Conservation (phyloP, 2,888 invertebrate genomes). For the Nomada lathburiana region DNA sequence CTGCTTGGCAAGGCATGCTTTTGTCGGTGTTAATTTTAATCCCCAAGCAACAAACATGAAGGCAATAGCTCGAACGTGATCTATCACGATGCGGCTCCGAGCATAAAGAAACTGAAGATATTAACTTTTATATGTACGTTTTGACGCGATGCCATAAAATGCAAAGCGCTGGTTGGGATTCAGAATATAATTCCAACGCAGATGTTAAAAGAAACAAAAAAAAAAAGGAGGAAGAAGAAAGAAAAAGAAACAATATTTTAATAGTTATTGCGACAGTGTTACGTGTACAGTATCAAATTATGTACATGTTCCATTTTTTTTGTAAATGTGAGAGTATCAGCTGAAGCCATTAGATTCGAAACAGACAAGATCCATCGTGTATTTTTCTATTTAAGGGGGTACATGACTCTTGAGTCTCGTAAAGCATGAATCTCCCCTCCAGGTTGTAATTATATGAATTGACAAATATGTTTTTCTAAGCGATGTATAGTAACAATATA, state of each 20-base stretch:
- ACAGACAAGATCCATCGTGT: conserved; percentile 38
- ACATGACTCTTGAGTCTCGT: conserved; percentile 52
- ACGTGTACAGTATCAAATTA: conserved; percentile 52
- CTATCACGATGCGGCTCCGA: conserved; percentile 36
- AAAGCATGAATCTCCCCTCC: conserved; percentile 33
- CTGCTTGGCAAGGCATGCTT: conserved; percentile 42
- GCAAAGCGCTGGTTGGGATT: conserved; percentile 53
- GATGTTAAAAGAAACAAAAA: conserved; percentile 26
- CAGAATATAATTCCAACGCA: conserved; percentile 43
- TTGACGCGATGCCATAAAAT: conserved; percentile 28
- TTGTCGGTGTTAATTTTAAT: conserved; percentile 43
- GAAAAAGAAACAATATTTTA: conserved; percentile 45
- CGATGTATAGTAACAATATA: conserved; percentile 23
- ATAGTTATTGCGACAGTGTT: conserved; percentile 54
- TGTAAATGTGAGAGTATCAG: conserved; percentile 46
- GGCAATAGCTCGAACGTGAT: conserved; percentile 26
- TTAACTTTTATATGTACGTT: conserved; percentile 56
- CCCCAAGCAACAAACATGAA: conserved; percentile 25
- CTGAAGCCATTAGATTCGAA: conserved; percentile 41
- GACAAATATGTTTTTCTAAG: conserved; percentile 43
- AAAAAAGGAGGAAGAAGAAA: conserved; percentile 2
- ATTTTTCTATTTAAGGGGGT: conserved; percentile 64
- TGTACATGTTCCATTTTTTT: conserved; percentile 44
- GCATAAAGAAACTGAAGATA: conserved; percentile 33
- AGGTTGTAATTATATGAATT: conserved; percentile 39